Conservation (phyloP, 2,113 vertebrate genomes). For the Cettia cetti region DNA sequence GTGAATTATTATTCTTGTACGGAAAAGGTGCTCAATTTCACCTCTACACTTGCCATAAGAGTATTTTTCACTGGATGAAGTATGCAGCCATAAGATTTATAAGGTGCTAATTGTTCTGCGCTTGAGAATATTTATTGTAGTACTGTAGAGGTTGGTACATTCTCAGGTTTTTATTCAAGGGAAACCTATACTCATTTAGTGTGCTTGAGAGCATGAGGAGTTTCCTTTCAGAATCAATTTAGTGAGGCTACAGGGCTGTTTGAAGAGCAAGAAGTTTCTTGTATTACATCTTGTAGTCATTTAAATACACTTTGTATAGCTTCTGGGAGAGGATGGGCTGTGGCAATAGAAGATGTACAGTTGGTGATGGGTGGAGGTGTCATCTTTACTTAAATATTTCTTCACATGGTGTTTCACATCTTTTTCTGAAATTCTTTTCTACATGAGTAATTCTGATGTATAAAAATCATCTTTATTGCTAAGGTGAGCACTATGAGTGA, state of each 20-base stretch:
- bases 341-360: background rate
- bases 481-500: background rate
- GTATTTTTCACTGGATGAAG: background rate
- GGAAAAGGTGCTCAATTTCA: background rate
- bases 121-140: background rate
- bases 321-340: background rate
- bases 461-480: background rate
- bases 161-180: background rate
- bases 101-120: background rate
- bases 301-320: background rate
- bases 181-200: background rate
- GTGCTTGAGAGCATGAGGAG: background rate
- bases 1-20: background rate
- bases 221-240: background rate
- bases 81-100: background rate
- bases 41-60: background rate
- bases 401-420: background rate
- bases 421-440: background rate
- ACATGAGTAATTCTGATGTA: background rate
- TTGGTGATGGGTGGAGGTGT: background rate
- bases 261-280: background rate
- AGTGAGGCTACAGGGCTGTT: background rate
- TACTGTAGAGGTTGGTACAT: background rate
- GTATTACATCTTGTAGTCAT: background rate
- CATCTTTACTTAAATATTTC: background rate